A percentile compares a stretch with the other conserved stretches of the same genome.
Conservation (phyloP, 2,113 vertebrate species). For the Lathamus discolor region DNA sequence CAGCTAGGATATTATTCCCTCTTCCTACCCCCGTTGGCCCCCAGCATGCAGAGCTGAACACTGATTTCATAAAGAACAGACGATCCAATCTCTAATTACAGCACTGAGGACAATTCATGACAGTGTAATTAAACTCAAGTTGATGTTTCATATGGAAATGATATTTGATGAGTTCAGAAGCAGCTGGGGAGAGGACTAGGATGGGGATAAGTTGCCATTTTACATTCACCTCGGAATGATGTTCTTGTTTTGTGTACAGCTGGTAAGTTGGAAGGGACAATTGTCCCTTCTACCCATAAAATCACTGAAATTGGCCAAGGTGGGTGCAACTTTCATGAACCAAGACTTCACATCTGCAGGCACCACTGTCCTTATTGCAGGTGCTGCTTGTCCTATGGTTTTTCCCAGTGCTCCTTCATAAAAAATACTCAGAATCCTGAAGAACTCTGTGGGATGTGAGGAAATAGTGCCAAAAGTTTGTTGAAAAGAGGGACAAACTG, state of each 20-base stretch:
- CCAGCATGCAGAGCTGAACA: background rate
- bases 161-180: constrained; percentile 55
- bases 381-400: background rate
- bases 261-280: background rate
- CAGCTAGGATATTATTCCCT: background rate
- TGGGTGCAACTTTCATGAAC: background rate
- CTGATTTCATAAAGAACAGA: constrained; percentile 16
- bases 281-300: background rate
- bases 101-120: constrained; percentile 38
- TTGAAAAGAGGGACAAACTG: background rate
- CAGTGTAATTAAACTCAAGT: constrained; percentile 38
- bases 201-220: background rate
- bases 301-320: background rate
- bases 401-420: background rate
- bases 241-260: background rate
- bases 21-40: background rate
- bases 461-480: background rate
- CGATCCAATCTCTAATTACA: background rate
- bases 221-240: background rate
- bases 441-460: background rate
- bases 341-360: background rate
- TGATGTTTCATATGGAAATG: constrained; percentile 64
- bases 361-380: background rate
- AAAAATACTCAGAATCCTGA: background rate
- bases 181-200: constrained; percentile 21